Conservation (phyloP, 2,888 invertebrate species). For the Euspilapteryx auroguttella region DNA sequence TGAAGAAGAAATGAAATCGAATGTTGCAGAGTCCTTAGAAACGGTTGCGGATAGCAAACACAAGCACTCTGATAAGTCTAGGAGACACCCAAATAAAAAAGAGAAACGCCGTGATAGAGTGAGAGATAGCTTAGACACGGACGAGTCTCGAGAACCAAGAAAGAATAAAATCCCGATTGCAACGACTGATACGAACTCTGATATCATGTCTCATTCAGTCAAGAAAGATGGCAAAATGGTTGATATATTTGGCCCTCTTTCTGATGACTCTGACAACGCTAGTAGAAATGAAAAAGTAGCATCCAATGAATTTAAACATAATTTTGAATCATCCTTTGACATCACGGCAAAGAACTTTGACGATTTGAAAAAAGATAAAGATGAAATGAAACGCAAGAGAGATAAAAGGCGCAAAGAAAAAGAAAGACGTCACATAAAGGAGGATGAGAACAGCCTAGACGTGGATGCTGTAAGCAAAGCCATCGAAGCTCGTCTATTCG, state of each 20-base stretch:
- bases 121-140: slow-evolving; percentile 49
- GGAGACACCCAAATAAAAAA: slow-evolving; percentile 57
- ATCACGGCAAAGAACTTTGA: slow-evolving; percentile 13
- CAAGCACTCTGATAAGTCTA: slow-evolving; percentile 51
- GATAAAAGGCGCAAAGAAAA: slow-evolving; percentile 68
- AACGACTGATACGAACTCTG: slow-evolving; percentile 21
- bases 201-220: slow-evolving; percentile 21
- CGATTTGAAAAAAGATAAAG: slow-evolving; percentile 42
- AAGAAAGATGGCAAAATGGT: slow-evolving; percentile 83
- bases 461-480: slow-evolving; percentile 81
- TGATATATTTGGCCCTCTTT: slow-evolving; percentile 84
- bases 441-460: slow-evolving; percentile 80
- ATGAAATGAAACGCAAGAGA: slow-evolving; percentile 60
- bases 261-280: slow-evolving; percentile 65
- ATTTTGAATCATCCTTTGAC: slow-evolving; percentile 13
- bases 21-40: slow-evolving; percentile 20
- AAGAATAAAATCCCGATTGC: slow-evolving; percentile 48
- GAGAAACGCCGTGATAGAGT: slow-evolving; percentile 64
- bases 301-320: slow-evolving; percentile 17
- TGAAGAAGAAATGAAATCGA: slow-evolving; percentile 55
- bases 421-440: slow-evolving; percentile 30
- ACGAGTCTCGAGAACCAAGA: slow-evolving; percentile 50
- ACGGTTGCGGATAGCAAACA: slow-evolving; percentile 25
- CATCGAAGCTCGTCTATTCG: slow-evolving; percentile 78
- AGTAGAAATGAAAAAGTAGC: slow-evolving; percentile 20